phyloP scores from a whole-genome alignment of 2,113 vertebrate species.

The Lagopus leucura region DNA sequence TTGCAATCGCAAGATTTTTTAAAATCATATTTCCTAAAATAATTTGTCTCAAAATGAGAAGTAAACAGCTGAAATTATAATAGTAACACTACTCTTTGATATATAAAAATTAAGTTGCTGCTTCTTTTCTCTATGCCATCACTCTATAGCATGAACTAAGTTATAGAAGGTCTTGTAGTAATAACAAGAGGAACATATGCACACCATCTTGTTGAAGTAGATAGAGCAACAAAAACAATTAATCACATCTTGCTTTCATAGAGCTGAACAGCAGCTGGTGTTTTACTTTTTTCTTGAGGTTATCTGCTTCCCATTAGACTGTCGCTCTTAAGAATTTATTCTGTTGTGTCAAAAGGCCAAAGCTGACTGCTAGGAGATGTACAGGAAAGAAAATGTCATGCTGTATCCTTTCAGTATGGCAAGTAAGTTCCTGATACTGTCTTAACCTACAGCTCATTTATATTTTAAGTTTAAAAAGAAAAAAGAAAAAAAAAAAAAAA shows the following conservation, averaged over 20 bases:
- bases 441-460: background rate
- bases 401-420: background rate
- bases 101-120: background rate
- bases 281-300: background rate
- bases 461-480: background rate
- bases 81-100: background rate
- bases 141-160: background rate
- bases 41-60: background rate
- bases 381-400: background rate
- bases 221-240: conserved; percentile 13
- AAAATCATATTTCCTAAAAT: background rate
- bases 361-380: background rate
- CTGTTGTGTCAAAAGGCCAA: conserved; percentile 19
- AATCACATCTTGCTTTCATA: background rate
- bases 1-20: background rate
- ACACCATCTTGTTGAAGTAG: background rate
- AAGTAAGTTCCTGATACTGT: background rate
- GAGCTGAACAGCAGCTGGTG: conserved; percentile 2
- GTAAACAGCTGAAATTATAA: background rate
- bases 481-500: background rate
- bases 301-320: conserved; percentile 51
- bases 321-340: conserved; percentile 7
- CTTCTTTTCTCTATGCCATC: background rate
- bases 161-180: background rate
- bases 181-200: background rate